phyloP scores from a whole-genome alignment of 2,888 invertebrate genomes.

The Aspidiotus destructor region DNA sequence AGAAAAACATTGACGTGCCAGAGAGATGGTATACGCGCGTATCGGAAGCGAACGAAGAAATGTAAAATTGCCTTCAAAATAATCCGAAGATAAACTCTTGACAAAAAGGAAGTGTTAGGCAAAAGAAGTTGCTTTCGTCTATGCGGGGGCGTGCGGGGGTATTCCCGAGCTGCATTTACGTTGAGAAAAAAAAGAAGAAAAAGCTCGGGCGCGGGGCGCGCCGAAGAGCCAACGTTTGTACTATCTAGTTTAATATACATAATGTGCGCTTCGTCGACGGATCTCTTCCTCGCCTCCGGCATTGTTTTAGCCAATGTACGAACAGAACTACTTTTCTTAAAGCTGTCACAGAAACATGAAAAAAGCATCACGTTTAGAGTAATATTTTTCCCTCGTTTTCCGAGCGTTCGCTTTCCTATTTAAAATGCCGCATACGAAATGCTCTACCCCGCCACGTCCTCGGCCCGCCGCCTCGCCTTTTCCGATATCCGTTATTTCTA shows the following conservation, averaged over 20 bases:
- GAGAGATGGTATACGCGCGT: not conserved
- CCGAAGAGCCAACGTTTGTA: conserved; percentile 8
- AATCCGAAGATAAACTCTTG: conserved; percentile 25
- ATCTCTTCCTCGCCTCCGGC: conserved; percentile 14
- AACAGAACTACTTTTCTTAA: conserved; percentile 26
- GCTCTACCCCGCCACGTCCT: conserved; percentile 8
- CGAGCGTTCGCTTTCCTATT: conserved; percentile 27
- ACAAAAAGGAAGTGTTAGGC: conserved; percentile 21
- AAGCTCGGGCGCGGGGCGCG: not conserved
- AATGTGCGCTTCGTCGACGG: conserved; percentile 26
- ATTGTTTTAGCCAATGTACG: conserved; percentile 25
- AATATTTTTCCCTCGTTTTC: conserved; percentile 27
- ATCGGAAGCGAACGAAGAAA: conserved; percentile 10
- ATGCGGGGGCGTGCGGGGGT: not conserved
- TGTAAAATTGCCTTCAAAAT: conserved; percentile 26
- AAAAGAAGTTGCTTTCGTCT: conserved; percentile 5
- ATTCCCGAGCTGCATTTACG: conserved; percentile 23
- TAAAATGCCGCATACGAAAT: conserved; percentile 29
- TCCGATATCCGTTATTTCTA: conserved; percentile 4
- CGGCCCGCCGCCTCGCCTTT: conserved; percentile 1
- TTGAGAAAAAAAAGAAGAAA: conserved; percentile 16
- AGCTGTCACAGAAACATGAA: conserved; percentile 31
- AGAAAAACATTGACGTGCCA: not conserved
- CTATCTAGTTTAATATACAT: conserved; percentile 29
- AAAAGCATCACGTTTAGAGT: conserved; percentile 31